Evolutionary conservation across 2,797 vertebrate species (phyloP).

Genomic region (Bufotes viridis): DNA sequence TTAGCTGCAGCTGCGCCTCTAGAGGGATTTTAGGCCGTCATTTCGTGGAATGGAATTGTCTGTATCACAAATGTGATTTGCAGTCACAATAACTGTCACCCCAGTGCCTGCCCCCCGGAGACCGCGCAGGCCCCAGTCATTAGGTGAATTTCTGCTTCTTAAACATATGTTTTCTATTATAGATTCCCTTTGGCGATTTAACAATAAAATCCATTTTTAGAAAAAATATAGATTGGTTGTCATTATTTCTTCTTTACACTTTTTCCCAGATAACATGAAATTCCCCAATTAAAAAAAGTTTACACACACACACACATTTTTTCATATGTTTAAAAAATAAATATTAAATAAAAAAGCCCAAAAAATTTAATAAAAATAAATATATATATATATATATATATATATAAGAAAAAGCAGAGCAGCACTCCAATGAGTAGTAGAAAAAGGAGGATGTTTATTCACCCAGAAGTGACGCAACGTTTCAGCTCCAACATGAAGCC

Average conservation of each 20-base stretch:
- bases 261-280: too few species aligned
- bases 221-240: neutral
- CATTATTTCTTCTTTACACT: neutral
- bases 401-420: too few species aligned
- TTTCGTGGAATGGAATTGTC: conserved; percentile 50
- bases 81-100: conserved; percentile 1
- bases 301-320: too few species aligned
- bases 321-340: too few species aligned
- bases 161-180: neutral
- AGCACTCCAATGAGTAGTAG: too few species aligned
- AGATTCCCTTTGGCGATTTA: neutral
- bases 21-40: conserved; percentile 39
- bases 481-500: too few species aligned
- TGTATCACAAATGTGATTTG: conserved; percentile 14
- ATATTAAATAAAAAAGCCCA: too few species aligned
- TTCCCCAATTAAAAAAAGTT: too few species aligned
- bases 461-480: too few species aligned
- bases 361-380: too few species aligned
- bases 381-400: too few species aligned
- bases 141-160: conserved; percentile 1
- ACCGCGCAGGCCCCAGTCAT: neutral
- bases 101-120: neutral
- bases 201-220: neutral
- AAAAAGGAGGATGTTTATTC: too few species aligned
- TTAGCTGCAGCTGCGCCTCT: conserved; percentile 57